A percentile compares a stretch with the other conserved stretches of the same genome.
Evolutionary conservation across 1,140 invertebrate genomes (phyloP).

Genomic region (Oedothorax gibbosus): DNA sequence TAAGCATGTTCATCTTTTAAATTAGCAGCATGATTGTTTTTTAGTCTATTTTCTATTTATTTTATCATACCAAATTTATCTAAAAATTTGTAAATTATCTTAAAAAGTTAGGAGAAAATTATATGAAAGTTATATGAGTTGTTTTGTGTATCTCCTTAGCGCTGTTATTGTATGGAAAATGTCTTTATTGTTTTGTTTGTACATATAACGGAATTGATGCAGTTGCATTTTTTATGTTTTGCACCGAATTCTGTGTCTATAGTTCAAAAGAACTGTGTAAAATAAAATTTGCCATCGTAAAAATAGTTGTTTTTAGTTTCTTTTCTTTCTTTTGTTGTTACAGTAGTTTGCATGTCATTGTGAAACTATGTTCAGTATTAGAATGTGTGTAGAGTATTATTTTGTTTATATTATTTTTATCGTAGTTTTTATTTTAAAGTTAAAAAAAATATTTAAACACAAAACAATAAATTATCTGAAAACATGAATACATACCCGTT

Average conservation of each 20-base stretch:
- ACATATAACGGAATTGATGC: conserved; percentile 41
- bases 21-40: conserved; percentile 29
- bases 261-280: conserved; percentile 58
- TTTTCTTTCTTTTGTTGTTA: conserved; percentile 41
- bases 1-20: conserved; percentile 17
- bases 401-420: too few relatives aligned
- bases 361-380: not conserved
- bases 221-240: conserved; percentile 58
- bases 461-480: too few relatives aligned
- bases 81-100: conserved; percentile 27
- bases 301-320: conserved; percentile 51
- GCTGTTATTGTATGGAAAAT: conserved; percentile 41
- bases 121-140: conserved; percentile 34
- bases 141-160: conserved; percentile 41
- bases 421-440: too few relatives aligned
- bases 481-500: too few relatives aligned
- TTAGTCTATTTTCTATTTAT: conserved; percentile 25
- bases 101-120: not conserved
- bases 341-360: conserved; percentile 11
- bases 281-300: conserved; percentile 55
- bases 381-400: too few relatives aligned
- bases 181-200: conserved; percentile 59
- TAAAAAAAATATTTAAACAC: too few relatives aligned
- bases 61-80: conserved; percentile 8
- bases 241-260: conserved; percentile 46